Evolutionary conservation across 2,888 invertebrate species (phyloP).

Genomic region (Erpobdella octoculata): DNA sequence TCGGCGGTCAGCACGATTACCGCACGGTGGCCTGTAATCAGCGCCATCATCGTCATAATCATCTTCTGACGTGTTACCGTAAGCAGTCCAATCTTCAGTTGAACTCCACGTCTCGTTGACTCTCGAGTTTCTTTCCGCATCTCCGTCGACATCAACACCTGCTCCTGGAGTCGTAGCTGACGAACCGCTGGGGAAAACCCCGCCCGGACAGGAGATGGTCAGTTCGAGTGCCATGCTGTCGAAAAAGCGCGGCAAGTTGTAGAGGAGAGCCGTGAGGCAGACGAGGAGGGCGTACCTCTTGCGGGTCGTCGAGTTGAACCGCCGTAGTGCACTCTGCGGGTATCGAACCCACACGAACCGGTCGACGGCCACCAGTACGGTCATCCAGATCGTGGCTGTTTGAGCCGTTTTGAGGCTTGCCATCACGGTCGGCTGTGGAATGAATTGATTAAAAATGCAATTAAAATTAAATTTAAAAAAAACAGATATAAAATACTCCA

Average conservation of each 20-base stretch:
- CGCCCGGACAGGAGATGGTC: background rate
- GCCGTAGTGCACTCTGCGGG: conserved; percentile 31
- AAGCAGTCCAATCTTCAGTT: too few species aligned
- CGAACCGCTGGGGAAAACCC: background rate
- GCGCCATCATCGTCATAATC: too few species aligned
- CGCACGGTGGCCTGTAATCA: too few species aligned
- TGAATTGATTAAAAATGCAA: too few species aligned
- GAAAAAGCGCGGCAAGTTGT: conserved; percentile 35
- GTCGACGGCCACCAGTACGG: conserved; percentile 37
- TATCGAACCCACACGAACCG: conserved; percentile 35
- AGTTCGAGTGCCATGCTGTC: conserved; percentile 32
- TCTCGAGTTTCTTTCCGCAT: background rate
- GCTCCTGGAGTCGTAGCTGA: background rate
- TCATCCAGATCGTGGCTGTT: conserved; percentile 37
- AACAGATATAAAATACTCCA: too few species aligned
- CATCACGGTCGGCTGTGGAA: conserved; percentile 34
- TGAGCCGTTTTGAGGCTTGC: conserved; percentile 36
- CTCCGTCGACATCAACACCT: background rate
- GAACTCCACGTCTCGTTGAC: too few species aligned
- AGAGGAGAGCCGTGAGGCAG: conserved; percentile 32
- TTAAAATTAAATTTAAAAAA: too few species aligned
- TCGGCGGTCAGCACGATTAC: too few species aligned
- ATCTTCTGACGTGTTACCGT: too few species aligned
- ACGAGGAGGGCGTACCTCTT: conserved; percentile 26
- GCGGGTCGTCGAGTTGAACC: conserved; percentile 31